Evolutionary conservation across 2,888 invertebrate species (phyloP).

Genomic region (Nemotelus nigrinus): DNA sequence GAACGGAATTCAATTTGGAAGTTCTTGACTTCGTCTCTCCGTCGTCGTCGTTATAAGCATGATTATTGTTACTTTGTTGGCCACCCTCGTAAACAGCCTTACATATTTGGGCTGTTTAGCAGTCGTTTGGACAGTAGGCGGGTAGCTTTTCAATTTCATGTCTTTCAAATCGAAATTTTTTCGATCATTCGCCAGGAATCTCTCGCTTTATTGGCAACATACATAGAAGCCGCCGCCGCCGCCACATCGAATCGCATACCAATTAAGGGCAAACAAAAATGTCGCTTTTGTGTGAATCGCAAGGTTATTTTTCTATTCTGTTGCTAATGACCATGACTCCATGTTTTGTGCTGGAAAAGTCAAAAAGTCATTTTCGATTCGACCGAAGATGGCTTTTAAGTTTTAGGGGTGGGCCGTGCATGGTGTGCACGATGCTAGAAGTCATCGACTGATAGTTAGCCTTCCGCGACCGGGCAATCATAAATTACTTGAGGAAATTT

Average conservation of each 20-base stretch:
- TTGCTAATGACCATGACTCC: conserved; percentile 28
- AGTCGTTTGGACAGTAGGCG: conserved; percentile 17
- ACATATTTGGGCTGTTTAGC: conserved; percentile 37
- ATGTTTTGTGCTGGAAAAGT: conserved; percentile 23
- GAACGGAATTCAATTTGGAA: conserved; percentile 33
- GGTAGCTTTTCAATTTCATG: conserved; percentile 24
- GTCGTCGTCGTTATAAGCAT: conserved; percentile 3
- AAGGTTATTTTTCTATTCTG: neutral
- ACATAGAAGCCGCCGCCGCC: neutral
- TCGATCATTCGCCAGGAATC: conserved; percentile 21
- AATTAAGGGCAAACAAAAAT: conserved; percentile 42
- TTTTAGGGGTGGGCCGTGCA: conserved; percentile 32
- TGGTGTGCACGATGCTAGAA: neutral
- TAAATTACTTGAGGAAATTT: conserved; percentile 35
- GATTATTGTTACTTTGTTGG: conserved; percentile 16
- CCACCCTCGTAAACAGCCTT: conserved; percentile 1
- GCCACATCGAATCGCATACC: conserved; percentile 26
- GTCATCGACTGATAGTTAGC: conserved; percentile 30
- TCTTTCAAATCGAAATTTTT: conserved; percentile 1
- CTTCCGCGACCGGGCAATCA: conserved; percentile 17
- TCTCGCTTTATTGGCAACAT: conserved; percentile 8
- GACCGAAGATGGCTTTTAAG: conserved; percentile 28
- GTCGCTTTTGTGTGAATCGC: conserved; percentile 17
- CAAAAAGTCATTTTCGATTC: conserved; percentile 21
- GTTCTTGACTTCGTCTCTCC: conserved; percentile 10